Conservation (phyloP, 2,797 vertebrate genomes). For the Botia almorhae region DNA sequence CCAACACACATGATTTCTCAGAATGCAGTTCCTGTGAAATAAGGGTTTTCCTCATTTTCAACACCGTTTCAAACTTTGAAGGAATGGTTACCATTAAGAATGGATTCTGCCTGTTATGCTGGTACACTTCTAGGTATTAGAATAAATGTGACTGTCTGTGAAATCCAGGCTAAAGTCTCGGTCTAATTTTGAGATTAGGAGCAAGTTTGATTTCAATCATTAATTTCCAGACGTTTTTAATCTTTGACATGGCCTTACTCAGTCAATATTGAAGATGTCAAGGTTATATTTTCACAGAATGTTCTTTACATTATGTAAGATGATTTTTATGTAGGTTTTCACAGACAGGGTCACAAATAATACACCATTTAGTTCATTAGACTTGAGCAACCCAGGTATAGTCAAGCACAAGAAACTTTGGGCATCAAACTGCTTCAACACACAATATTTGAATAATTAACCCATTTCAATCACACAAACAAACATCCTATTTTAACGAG, state of each 20-base stretch:
- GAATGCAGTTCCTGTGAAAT: slow-evolving; percentile 5
- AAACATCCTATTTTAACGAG: not conserved
- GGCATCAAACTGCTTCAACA: not conserved
- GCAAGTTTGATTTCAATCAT: no score
- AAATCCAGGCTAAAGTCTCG: no score
- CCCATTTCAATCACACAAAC: not conserved
- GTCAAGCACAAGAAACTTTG: not conserved
- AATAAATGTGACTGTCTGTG: not conserved
- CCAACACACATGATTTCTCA: slow-evolving; percentile 4
- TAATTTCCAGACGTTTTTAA: no score
- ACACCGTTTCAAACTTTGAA: not conserved
- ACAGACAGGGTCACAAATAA: no score
- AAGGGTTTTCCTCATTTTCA: slow-evolving; percentile 22
- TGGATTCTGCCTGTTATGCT: slow-evolving; percentile 8
- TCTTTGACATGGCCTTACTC: no score
- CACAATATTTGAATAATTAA: not conserved
- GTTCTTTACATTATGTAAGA: no score
- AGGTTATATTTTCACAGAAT: no score
- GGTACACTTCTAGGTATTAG: not conserved
- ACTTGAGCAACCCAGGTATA: not conserved
- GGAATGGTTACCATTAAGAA: not conserved
- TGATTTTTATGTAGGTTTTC: no score
- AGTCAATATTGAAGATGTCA: no score
- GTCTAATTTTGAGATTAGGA: no score
- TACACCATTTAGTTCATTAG: not conserved